These are phyloP conservation scores for Caenorhabditis becei DNA, from an alignment of 2,888 invertebrate species.

Conservation along the genomic window DNA sequence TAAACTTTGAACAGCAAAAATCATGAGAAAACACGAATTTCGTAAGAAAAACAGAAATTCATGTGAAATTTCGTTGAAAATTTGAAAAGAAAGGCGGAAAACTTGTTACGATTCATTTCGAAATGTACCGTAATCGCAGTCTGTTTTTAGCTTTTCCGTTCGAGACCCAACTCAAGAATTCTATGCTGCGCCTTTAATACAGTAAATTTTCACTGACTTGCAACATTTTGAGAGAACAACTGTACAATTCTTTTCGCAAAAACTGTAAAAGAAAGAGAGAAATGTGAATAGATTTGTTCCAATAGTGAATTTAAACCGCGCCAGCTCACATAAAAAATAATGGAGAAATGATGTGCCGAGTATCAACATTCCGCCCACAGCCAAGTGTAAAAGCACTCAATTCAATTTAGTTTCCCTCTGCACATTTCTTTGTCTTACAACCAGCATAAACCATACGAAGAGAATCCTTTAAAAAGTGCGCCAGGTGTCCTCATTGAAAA, in stretches of 20 bases:
- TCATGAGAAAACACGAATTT: too few species aligned
- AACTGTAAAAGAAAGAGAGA: too few species aligned
- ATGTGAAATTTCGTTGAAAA: too few species aligned
- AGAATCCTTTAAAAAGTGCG: conserved; percentile 8
- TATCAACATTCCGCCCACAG: background rate
- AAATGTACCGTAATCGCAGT: too few species aligned
- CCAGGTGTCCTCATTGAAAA: conserved; percentile 38
- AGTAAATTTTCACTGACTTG: background rate
- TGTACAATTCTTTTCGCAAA: too few species aligned
- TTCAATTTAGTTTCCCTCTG: conserved; percentile 9
- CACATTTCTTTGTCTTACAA: conserved; percentile 7
- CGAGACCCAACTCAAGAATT: background rate
- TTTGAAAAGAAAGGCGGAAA: too few species aligned
- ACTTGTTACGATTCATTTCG: too few species aligned
- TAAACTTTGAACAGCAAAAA: too few species aligned
- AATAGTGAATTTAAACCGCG: too few species aligned
- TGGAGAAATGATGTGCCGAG: background rate
- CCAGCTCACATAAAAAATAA: background rate
- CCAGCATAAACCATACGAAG: conserved; percentile 7
- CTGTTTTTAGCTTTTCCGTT: background rate
- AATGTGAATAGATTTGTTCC: too few species aligned
- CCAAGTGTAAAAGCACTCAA: conserved; percentile 13
- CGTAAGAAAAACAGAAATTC: too few species aligned
- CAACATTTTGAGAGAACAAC: background rate
- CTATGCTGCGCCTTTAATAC: conserved; percentile 10